phyloP scores from a whole-genome alignment of 2,797 vertebrate species.

The Thripadectes ignobilis region DNA sequence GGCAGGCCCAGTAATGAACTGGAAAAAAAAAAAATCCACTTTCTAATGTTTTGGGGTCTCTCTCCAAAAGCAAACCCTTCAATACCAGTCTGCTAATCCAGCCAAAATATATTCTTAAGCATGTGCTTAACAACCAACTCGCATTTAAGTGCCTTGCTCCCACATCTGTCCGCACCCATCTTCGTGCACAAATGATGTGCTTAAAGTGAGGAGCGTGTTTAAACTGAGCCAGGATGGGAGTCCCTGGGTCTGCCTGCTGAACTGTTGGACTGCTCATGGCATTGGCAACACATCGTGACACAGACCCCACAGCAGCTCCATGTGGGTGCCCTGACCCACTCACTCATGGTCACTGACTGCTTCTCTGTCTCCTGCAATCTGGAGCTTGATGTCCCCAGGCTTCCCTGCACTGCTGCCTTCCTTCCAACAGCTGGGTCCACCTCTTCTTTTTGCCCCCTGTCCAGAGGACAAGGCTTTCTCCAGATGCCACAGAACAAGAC shows the following conservation, averaged over 20 bases:
- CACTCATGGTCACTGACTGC: rapidly evolving
- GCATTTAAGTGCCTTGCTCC: neutral
- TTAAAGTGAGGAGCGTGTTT: neutral
- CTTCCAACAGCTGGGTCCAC: neutral
- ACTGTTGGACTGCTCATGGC: neutral
- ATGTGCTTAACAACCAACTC: neutral
- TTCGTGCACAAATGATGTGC: neutral
- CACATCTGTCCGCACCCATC: conserved; percentile 5
- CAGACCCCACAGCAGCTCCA: neutral
- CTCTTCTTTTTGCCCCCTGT: neutral
- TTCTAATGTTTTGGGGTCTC: conserved; percentile 63
- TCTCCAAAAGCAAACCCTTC: conserved; percentile 69
- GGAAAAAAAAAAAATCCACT: conserved; percentile 48
- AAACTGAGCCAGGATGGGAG: conserved; percentile 19
- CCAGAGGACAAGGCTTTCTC: neutral
- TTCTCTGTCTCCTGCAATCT: neutral
- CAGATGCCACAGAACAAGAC: neutral
- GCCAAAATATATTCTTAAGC: conserved; percentile 17
- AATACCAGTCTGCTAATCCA: conserved; percentile 7
- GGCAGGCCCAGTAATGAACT: conserved; percentile 72
- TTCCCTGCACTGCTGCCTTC: neutral
- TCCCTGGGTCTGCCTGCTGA: neutral
- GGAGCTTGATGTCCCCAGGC: neutral
- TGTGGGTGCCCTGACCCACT: neutral
- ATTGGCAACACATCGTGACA: rapidly evolving